These are phyloP conservation scores for Micronycteris hirsuta DNA, from an alignment of 2,113 vertebrate genomes.

Conservation along the genomic window DNA sequence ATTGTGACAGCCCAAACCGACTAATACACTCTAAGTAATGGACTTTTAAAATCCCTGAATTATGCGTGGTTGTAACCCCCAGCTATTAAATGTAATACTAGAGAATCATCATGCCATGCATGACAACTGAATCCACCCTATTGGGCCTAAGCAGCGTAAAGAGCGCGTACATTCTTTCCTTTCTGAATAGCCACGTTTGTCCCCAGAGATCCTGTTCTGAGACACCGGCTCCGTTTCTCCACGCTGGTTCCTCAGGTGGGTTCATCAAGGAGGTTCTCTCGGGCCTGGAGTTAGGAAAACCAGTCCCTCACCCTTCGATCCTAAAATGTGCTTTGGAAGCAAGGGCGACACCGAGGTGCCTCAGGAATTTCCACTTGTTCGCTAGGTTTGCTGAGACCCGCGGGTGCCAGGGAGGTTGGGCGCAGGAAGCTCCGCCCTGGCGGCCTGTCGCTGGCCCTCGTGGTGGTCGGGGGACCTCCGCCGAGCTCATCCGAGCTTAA, in stretches of 20 bases:
- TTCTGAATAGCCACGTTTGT: not conserved
- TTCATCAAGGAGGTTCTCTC: not conserved
- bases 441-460: not conserved
- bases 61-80: not conserved
- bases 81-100: not conserved
- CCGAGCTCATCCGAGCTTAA: not conserved
- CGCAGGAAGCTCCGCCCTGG: not conserved
- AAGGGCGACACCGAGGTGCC: not conserved
- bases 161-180: not conserved
- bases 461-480: not conserved
- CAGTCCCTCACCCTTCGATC: not conserved
- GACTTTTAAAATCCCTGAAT: not conserved
- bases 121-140: not conserved
- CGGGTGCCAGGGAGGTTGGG: too few relatives aligned
- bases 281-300: not conserved
- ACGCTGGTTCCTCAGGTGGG: not conserved
- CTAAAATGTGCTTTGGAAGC: conserved; percentile 4
- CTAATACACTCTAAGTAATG: not conserved
- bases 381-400: not conserved
- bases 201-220: not conserved
- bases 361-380: not conserved
- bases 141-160: not conserved
- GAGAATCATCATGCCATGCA: not conserved
- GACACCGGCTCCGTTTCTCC: not conserved
- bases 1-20: not conserved